Base-by-base conservation (phyloP, 2,113 vertebrate species). In the Sinocyclocheilus anophthalmus region DNA sequence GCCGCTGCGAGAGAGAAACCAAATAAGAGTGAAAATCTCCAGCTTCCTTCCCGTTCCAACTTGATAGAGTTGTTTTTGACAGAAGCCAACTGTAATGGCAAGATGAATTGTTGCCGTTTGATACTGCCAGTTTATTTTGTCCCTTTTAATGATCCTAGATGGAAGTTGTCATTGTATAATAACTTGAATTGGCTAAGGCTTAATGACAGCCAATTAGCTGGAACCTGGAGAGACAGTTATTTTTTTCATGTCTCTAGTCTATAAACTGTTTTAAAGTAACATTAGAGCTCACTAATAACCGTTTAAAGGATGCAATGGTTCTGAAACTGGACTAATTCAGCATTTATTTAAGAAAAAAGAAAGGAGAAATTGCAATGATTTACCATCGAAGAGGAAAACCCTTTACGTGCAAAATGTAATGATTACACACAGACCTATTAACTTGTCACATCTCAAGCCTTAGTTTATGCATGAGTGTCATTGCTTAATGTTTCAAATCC, bases 141-240 rank as follows among this genome's bases (percentile, higher is more conserved):
- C 16, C 18, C 13, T 26, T 76, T 6, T 84, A 87, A 87, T 86
- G 77, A 73, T 55, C 82, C 79, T 72, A 73, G 88, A 88, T 89
- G 50, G 79, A 78, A 81, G 76, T 63, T 84, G 83, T 67, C 81
- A 81, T 61, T 88, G 24, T 83, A 65, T 88, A 88, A 84, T 77
- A 59, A 72, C 55, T 81, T 30, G 50, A 79, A 77, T 83, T 86
- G 84, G 78, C 72, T 78, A 76, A 85, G 76, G 73, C 78, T n/a
- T 91, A 87, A 91, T 91, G 87, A 86, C 77, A 86, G 78, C 87
- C 84, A 86, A 88, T 88, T 90, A 87, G 87, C 50, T 39, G 9
- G 88, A 82, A 75, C 76, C 83, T 81, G 57, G 76, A 85, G 83
- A 81, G 82, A 5, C 37, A 24, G 48, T 87, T 89, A 85, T 89